A percentile compares a stretch with the other conserved stretches of the same genome.
These are phyloP conservation scores for Pristis pectinata DNA, from an alignment of 2,797 vertebrate species.

Conservation along the genomic window DNA sequence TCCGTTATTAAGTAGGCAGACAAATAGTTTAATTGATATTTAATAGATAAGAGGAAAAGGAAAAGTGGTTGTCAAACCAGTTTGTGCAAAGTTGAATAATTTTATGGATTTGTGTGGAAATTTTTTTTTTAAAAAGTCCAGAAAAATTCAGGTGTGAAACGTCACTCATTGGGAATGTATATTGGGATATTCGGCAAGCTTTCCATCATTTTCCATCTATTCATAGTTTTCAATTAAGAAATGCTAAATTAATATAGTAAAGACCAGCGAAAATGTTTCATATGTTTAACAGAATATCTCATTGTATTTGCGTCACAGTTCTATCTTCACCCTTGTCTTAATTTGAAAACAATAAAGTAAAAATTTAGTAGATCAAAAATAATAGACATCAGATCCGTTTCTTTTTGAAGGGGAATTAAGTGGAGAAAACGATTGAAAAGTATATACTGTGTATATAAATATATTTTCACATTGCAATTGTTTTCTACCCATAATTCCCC, in stretches of 20 bases:
- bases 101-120: neutral
- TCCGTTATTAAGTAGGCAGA: neutral
- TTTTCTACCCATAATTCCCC: too few species aligned
- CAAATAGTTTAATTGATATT: neutral
- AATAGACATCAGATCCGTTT: neutral
- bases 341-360: neutral
- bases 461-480: too few species aligned
- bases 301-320: neutral
- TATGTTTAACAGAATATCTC: neutral
- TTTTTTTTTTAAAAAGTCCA: too few species aligned
- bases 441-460: neutral
- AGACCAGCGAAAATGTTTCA: neutral
- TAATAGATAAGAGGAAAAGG: neutral
- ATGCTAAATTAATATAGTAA: neutral
- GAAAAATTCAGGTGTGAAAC: neutral
- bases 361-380: neutral
- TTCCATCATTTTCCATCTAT: neutral
- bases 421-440: neutral
- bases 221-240: neutral
- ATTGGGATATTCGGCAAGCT: neutral
- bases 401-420: neutral
- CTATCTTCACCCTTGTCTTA: neutral
- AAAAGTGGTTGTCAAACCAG: neutral
- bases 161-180: neutral
- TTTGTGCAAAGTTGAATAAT: neutral